Evolutionary conservation across 2,888 invertebrate species (phyloP), one percentile per base, ranked within the genome.

Genomic region (Zootermopsis nevadensis): DNA sequence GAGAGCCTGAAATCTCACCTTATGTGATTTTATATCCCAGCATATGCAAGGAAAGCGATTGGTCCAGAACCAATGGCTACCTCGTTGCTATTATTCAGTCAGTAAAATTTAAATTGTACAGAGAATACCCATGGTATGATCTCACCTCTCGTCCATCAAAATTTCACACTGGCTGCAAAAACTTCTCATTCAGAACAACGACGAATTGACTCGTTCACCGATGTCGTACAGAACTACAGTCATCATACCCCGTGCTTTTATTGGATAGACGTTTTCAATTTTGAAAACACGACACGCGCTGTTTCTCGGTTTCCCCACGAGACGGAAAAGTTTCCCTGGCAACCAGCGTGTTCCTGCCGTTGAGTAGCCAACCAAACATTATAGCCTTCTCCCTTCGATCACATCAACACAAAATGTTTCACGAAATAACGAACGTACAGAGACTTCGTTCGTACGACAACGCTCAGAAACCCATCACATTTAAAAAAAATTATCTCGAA

Each of bases 241-340:
- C 82, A 66, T 82, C 82, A 66, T 77, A 55, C n/a, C n/a, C n/a
- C n/a, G n/a, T 77, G 77, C 55, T 84, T 84, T 84, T 84, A 83
- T 83, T 82, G 83, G 55, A 2, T 77, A 31, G 77, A 83, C 82
- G 82, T 83, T 83, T 85, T 85, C 85, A 85, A 85, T 85, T 85
- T 83, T 84, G 80, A 82, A 83, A 83, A 85, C 85, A 85, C 82
- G 85, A 60, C 83, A 60, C 79, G 67, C 80, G 35, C 74, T 81
- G 81, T 81, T 83, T 81, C 74, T 81, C 83, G 42, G 66, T 83
- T 81, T 79, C 79, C 82, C 80, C 80, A 74, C n/a, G 81, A 66
- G 83, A 30, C 60, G 31, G 31, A 55, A 55, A 77, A 77, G 77
- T 77, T 77, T 55, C 53, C 30, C 77, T 77, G 55, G 77, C 77